Percentiles rank a stretch among this genome's conserved stretches.
Conservation (phyloP, 2,797 vertebrate genomes). For the Choloepus didactylus region DNA sequence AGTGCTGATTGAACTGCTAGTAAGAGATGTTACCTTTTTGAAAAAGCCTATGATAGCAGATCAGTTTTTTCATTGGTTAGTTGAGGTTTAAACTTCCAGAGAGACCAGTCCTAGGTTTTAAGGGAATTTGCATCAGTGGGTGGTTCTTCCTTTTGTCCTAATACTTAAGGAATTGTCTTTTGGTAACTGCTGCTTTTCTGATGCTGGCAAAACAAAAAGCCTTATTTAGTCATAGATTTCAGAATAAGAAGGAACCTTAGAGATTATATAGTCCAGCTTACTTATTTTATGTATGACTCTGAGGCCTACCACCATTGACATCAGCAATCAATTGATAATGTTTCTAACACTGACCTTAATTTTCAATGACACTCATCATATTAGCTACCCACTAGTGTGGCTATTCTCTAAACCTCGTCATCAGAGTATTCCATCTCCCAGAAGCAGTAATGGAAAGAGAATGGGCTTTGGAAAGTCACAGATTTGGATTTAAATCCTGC, state of each 20-base stretch:
- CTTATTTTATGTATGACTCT: neutral
- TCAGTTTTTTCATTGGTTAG: neutral
- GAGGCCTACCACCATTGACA: neutral
- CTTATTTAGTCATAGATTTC: slow-evolving; percentile 43
- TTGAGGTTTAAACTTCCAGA: neutral
- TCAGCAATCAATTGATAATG: neutral
- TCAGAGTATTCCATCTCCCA: neutral
- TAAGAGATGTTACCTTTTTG: neutral
- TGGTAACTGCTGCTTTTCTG: neutral
- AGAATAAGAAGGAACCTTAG: neutral
- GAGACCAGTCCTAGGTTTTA: neutral
- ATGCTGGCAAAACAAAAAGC: neutral
- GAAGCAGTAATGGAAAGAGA: neutral
- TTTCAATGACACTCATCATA: neutral
- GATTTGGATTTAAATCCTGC: neutral
- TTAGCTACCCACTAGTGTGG: neutral
- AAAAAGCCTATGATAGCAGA: neutral
- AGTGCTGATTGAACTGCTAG: neutral
- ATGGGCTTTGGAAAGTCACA: neutral
- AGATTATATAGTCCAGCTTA: neutral
- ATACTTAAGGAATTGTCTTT: neutral
- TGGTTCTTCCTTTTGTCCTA: neutral
- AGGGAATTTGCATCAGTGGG: neutral
- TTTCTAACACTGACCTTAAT: neutral
- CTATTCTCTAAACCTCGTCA: neutral